A percentile compares a stretch with the other conserved stretches of the same genome.
Evolutionary conservation across 2,113 vertebrate genomes (phyloP).

Genomic region (Semicossyphus pulcher): DNA sequence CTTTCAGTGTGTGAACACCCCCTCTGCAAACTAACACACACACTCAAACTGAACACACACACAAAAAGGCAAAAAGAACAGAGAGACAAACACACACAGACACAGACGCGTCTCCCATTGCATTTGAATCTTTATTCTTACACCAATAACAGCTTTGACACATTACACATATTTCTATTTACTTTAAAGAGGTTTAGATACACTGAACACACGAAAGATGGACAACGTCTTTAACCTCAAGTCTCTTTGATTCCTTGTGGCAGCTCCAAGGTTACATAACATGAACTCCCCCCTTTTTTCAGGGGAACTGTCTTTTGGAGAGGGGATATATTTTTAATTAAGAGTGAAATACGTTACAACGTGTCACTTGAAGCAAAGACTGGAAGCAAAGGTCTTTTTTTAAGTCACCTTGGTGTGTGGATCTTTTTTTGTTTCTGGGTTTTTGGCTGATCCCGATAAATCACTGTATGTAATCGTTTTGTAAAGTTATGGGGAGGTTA

Average conservation of each 20-base stretch:
- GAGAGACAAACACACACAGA: background rate
- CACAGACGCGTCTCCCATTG: background rate
- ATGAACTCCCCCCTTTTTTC: background rate
- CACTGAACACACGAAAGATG: background rate
- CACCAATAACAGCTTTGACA: background rate
- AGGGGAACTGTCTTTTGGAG: too few species aligned
- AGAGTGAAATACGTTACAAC: too few species aligned
- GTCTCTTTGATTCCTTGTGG: background rate
- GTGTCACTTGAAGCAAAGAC: too few species aligned
- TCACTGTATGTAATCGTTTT: too few species aligned
- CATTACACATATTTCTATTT: background rate
- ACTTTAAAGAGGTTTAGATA: too few species aligned
- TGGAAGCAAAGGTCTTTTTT: too few species aligned
- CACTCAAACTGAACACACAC: background rate
- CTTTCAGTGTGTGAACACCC: slow-evolving; percentile 43
- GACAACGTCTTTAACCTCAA: background rate
- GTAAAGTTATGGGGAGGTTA: too few species aligned
- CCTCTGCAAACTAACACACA: slow-evolving; percentile 16
- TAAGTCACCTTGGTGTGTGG: too few species aligned
- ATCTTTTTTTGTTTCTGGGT: too few species aligned
- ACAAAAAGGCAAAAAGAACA: background rate
- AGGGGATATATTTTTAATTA: too few species aligned
- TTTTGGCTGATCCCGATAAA: too few species aligned
- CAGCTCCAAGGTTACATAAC: background rate
- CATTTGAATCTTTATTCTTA: background rate